A percentile compares a stretch with the other conserved stretches of the same genome.
Evolutionary conservation across 2,797 vertebrate species (phyloP).

Genomic region (Carduelis carduelis): DNA sequence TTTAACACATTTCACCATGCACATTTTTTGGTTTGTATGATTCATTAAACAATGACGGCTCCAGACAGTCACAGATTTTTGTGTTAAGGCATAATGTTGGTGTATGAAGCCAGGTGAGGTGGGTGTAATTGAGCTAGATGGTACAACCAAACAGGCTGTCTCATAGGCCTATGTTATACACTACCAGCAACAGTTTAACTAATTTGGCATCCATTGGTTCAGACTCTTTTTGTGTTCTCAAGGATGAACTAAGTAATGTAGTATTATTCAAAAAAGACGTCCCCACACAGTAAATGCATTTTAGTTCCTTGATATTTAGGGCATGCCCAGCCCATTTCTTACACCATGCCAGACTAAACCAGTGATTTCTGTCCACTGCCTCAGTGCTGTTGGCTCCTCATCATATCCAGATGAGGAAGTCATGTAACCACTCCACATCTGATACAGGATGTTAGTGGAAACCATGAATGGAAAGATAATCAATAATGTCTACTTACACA

Average conservation of each 20-base stretch:
- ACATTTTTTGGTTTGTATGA: not conserved
- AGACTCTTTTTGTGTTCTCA: not conserved
- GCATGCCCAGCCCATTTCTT: not conserved
- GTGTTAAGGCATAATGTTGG: not conserved
- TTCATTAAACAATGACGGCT: not conserved
- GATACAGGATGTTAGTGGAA: not conserved
- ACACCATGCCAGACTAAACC: not conserved
- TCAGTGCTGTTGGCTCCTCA: not conserved
- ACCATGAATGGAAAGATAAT: not conserved
- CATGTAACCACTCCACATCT: not conserved
- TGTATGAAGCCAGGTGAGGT: not conserved
- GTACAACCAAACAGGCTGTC: not conserved
- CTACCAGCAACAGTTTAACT: not conserved
- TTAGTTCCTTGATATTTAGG: not conserved
- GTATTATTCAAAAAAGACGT: not conserved
- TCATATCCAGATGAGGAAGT: not conserved
- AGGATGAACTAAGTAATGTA: not conserved
- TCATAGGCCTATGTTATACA: not conserved
- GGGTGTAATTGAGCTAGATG: not conserved
- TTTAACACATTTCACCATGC: not conserved
- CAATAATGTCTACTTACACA: not conserved
- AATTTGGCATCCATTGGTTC: not conserved
- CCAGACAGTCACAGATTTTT: not conserved
- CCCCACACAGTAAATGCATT: not conserved
- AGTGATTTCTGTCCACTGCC: not conserved